Evolutionary conservation across 2,113 vertebrate genomes (phyloP).

Genomic region (Mirza zaza): DNA sequence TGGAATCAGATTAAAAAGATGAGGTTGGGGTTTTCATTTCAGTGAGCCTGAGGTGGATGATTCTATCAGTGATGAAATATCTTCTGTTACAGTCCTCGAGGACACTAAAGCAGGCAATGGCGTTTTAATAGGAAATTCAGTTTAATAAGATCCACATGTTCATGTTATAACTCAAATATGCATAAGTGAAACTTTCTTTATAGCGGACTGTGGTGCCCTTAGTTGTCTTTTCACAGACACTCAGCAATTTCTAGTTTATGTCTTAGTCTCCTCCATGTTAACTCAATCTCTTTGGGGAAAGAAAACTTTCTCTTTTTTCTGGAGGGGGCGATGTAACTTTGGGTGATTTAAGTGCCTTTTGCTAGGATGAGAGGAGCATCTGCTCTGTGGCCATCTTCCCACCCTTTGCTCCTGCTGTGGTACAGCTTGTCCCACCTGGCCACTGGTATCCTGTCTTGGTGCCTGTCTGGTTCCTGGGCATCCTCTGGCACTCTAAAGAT

Average conservation of each 20-base stretch:
- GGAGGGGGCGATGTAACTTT: not conserved
- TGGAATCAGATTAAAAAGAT: not conserved
- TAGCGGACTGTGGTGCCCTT: not conserved
- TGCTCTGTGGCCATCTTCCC: not conserved
- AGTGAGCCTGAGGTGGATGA: not conserved
- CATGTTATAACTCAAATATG: not conserved
- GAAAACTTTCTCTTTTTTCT: not conserved
- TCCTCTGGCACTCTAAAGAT: not conserved
- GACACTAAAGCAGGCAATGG: not conserved
- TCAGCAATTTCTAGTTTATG: not conserved
- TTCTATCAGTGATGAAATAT: not conserved
- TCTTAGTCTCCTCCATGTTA: not conserved
- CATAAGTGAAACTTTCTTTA: not conserved
- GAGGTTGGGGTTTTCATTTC: not conserved
- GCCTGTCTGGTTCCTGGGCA: not conserved
- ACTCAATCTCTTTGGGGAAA: not conserved
- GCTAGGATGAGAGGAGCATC: not conserved
- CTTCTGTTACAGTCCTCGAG: not conserved
- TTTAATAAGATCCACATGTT: not conserved
- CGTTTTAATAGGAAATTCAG: not conserved
- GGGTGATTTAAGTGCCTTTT: not conserved
- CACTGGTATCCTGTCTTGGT: too few species aligned
- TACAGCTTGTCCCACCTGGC: not conserved
- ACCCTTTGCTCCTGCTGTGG: not conserved
- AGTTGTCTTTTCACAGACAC: constrained; percentile 16